Evolutionary conservation across 2,797 vertebrate genomes (phyloP).

Genomic region (Acipenser ruthenus): DNA sequence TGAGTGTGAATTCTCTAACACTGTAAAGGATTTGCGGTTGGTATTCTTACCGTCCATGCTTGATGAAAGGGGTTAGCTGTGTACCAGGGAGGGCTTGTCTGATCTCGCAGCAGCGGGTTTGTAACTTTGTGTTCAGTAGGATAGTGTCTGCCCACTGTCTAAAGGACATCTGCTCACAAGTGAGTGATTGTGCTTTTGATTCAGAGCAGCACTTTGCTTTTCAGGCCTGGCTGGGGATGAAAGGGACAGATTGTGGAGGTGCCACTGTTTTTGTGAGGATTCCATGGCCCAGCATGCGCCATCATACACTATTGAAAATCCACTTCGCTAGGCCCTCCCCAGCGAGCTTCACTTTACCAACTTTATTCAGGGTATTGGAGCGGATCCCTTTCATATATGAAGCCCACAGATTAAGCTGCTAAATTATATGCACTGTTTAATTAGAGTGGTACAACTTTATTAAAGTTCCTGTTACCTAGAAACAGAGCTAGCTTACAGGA

Average conservation of each 20-base stretch:
- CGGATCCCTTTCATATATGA: slow-evolving; percentile 34
- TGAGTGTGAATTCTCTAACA: too few relatives aligned
- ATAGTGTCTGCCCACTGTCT: slow-evolving; percentile 35
- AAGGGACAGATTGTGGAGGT: slow-evolving; percentile 50
- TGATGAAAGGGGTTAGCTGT: slow-evolving; percentile 15
- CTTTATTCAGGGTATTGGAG: slow-evolving; percentile 43
- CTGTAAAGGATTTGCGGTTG: too few relatives aligned
- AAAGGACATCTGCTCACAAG: slow-evolving; percentile 58
- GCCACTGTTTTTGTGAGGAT: slow-evolving; percentile 36
- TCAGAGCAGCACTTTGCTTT: slow-evolving; percentile 46
- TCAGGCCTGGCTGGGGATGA: slow-evolving; percentile 46
- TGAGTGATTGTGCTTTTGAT: slow-evolving; percentile 52
- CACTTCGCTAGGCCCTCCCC: slow-evolving; percentile 42
- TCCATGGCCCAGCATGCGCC: slow-evolving; percentile 47
- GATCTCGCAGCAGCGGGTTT: slow-evolving; percentile 44
- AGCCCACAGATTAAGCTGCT: slow-evolving; percentile 45
- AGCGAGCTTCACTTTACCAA: slow-evolving; percentile 43
- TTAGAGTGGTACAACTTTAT: slow-evolving; percentile 51
- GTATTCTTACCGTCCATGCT: too few relatives aligned
- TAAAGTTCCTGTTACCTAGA: slow-evolving; percentile 55
- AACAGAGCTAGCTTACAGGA: slow-evolving; percentile 31
- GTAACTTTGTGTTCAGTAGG: slow-evolving; percentile 35
- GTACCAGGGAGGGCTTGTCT: slow-evolving; percentile 24
- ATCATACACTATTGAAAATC: slow-evolving; percentile 53
- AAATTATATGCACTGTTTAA: slow-evolving; percentile 60